A percentile compares a stretch with the other conserved stretches of the same genome.
Conservation (phyloP, 2,797 vertebrate genomes). For the Prunella strophiata region DNA sequence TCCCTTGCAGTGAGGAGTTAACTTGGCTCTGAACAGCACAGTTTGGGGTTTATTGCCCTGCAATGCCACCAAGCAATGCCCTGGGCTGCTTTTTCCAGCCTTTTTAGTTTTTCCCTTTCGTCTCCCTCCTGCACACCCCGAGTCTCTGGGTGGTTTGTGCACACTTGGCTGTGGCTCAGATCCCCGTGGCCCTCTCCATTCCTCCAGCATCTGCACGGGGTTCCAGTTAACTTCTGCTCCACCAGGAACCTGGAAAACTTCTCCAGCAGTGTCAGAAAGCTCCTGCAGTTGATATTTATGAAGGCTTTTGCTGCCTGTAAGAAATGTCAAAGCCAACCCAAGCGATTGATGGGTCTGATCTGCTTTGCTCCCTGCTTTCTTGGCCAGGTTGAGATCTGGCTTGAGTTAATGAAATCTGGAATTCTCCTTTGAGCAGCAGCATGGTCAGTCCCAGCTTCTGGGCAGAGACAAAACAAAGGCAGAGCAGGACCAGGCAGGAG, state of each 20-base stretch:
- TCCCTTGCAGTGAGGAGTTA: not conserved
- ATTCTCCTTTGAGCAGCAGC: not conserved
- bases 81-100: not conserved
- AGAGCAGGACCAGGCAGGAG: not conserved
- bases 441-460: not conserved
- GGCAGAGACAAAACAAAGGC: not conserved
- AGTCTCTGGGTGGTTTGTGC: slow-evolving; percentile 29
- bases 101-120: not conserved
- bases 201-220: not conserved
- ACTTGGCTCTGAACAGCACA: not conserved
- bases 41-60: slow-evolving; percentile 1
- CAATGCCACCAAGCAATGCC: not conserved
- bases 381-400: slow-evolving; percentile 10
- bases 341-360: not conserved
- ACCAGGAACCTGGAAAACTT: not conserved
- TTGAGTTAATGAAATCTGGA: not conserved
- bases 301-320: not conserved
- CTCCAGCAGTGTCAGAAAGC: not conserved
- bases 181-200: not conserved
- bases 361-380: not conserved
- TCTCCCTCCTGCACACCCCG: not conserved
- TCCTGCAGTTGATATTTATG: slow-evolving; percentile 3
- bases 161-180: not conserved
- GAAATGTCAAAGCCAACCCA: not conserved
- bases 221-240: slow-evolving; percentile 18